These are phyloP conservation scores for Drosophila pseudotalamancana DNA, from an alignment of 2,888 invertebrate species.

Conservation along the genomic window DNA sequence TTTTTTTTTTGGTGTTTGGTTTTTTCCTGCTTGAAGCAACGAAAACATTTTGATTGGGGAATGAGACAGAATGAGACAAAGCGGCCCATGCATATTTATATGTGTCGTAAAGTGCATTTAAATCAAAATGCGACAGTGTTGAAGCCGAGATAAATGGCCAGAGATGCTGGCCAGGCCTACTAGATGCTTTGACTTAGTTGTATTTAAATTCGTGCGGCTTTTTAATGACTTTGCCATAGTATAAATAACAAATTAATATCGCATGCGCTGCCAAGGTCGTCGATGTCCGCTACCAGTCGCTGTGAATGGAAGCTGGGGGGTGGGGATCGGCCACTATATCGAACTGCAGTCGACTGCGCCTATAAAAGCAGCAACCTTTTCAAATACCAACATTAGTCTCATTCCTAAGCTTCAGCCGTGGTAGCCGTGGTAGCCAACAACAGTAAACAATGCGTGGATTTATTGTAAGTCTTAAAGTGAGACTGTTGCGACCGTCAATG, in stretches of 20 bases:
- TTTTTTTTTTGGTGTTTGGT: conserved; percentile 23
- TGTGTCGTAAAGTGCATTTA: conserved; percentile 73
- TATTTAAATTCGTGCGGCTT: conserved; percentile 61
- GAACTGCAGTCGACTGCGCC: conserved; percentile 29
- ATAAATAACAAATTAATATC: conserved; percentile 65
- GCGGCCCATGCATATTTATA: conserved; percentile 71
- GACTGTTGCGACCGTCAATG: background rate
- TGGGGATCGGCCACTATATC: conserved; percentile 29
- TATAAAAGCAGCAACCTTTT: conserved; percentile 55
- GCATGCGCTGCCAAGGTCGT: conserved; percentile 63
- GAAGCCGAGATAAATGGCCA: conserved; percentile 52
- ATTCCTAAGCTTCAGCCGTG: conserved; percentile 42
- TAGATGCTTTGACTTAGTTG: conserved; percentile 24
- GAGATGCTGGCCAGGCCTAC: conserved; percentile 58
- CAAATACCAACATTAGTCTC: conserved; percentile 59
- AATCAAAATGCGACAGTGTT: conserved; percentile 64
- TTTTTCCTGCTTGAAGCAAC: conserved; percentile 49
- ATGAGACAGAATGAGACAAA: conserved; percentile 36
- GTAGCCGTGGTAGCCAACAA: conserved; percentile 16
- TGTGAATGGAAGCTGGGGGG: conserved; percentile 21
- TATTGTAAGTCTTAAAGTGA: conserved; percentile 58
- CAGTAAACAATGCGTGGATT: conserved; percentile 64
- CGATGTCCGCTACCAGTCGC: conserved; percentile 15
- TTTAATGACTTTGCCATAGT: conserved; percentile 66
- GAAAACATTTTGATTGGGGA: conserved; percentile 61